Evolutionary conservation across 2,797 vertebrate species (phyloP).

Genomic region (Percopsis omiscomaycus): DNA sequence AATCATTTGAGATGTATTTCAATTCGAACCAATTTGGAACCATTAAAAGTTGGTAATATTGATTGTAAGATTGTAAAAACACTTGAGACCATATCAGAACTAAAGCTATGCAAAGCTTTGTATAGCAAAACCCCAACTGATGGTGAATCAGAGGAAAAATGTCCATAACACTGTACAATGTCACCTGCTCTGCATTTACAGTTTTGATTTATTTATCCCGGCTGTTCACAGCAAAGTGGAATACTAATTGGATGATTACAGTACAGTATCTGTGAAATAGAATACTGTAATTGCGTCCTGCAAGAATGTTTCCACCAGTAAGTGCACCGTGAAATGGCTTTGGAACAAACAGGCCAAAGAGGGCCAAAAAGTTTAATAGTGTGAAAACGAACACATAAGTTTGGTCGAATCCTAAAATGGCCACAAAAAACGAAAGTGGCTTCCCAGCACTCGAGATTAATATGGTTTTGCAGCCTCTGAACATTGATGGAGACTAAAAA

Average conservation of each 20-base stretch:
- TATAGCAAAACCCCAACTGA: constrained; percentile 21
- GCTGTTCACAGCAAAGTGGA: constrained; percentile 49
- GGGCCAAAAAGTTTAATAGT: constrained; percentile 26
- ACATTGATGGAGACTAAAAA: too few relatives aligned
- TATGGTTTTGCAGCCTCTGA: background rate
- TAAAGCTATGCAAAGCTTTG: constrained; percentile 26
- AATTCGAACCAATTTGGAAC: too few relatives aligned
- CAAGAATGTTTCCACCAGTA: constrained; percentile 46
- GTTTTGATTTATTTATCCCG: constrained; percentile 64
- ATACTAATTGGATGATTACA: constrained; percentile 49
- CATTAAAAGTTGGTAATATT: too few relatives aligned
- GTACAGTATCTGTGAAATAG: constrained; percentile 55
- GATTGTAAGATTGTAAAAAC: too few relatives aligned
- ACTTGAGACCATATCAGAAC: background rate
- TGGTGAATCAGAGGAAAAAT: constrained; percentile 8
- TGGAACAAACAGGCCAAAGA: constrained; percentile 36
- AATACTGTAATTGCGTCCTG: constrained; percentile 62
- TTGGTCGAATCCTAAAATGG: too few relatives aligned
- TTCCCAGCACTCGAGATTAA: constrained; percentile 11
- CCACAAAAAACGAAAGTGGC: background rate
- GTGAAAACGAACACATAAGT: constrained; percentile 21
- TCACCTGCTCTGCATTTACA: constrained; percentile 50
- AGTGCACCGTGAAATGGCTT: constrained; percentile 39
- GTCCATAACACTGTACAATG: constrained; percentile 22
- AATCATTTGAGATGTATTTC: too few relatives aligned